Percentiles rank a stretch among this genome's conserved stretches.
Evolutionary conservation across 2,797 vertebrate genomes (phyloP).

Genomic region (Poliocrania exsul): DNA sequence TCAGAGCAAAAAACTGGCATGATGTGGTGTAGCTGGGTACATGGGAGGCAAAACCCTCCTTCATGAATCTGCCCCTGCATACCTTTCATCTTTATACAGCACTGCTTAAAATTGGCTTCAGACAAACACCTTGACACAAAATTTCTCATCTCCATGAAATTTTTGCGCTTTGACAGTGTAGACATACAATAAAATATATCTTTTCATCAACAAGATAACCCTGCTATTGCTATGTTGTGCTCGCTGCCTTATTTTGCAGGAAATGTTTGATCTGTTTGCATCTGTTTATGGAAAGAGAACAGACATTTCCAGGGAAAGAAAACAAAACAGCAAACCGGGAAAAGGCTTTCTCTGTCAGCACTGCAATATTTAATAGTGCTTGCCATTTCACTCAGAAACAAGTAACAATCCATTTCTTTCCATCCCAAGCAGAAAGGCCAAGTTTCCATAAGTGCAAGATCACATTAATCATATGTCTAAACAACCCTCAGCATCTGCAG

Average conservation of each 20-base stretch:
- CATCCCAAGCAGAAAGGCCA: slow-evolving; percentile 37
- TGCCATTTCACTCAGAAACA: slow-evolving; percentile 1
- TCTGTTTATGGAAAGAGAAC: slow-evolving; percentile 29
- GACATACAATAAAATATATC: background rate
- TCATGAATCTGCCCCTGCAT: background rate
- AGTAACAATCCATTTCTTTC: slow-evolving; percentile 38
- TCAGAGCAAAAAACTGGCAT: background rate
- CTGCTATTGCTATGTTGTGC: background rate
- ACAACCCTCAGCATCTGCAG: background rate
- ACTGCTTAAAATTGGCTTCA: background rate
- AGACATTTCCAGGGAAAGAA: background rate
- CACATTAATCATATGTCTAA: slow-evolving; percentile 42
- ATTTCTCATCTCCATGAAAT: fast-evolving
- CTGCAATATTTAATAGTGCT: slow-evolving; percentile 16
- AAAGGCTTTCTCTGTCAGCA: slow-evolving; percentile 49
- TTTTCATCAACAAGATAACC: background rate
- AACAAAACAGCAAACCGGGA: background rate
- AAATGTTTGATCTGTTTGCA: background rate
- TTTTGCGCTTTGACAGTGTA: background rate
- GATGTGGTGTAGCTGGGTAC: background rate
- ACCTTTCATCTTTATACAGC: background rate
- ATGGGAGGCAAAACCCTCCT: background rate
- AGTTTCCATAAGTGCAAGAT: slow-evolving; percentile 44
- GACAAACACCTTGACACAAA: background rate
- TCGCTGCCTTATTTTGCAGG: slow-evolving; percentile 6